Evolutionary conservation across 2,113 vertebrate species (phyloP).

Genomic region (Miniopterus natalensis): DNA sequence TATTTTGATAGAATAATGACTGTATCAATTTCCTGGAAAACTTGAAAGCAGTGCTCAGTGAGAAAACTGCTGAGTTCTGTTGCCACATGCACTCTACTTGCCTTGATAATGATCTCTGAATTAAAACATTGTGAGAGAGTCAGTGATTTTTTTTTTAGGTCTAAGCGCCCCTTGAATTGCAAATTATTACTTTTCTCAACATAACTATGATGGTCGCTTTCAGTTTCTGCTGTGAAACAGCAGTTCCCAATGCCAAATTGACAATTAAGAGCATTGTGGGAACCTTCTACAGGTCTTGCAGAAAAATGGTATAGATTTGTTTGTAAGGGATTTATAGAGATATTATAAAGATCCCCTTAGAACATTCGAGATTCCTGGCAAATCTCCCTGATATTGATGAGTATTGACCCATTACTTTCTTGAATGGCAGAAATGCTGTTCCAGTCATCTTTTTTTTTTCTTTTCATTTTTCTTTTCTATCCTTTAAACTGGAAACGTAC

Average conservation of each 20-base stretch:
- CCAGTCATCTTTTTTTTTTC: not conserved
- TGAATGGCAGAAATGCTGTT: not conserved
- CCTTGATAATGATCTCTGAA: slow-evolving; percentile 77
- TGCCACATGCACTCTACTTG: slow-evolving; percentile 59
- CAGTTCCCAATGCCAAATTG: slow-evolving; percentile 73
- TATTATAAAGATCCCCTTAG: slow-evolving; percentile 60
- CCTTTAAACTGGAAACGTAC: not conserved
- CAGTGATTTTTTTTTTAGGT: slow-evolving; percentile 60
- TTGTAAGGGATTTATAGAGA: slow-evolving; percentile 39
- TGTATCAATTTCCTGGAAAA: slow-evolving; percentile 57
- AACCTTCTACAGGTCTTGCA: slow-evolving; percentile 62
- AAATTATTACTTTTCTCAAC: slow-evolving; percentile 81
- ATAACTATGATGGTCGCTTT: slow-evolving; percentile 77
- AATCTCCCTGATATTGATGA: slow-evolving; percentile 48
- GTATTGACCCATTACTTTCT: slow-evolving; percentile 2
- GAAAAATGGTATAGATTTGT: slow-evolving; percentile 72
- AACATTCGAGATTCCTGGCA: slow-evolving; percentile 53
- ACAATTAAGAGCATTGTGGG: slow-evolving; percentile 68
- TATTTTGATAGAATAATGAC: slow-evolving; percentile 81
- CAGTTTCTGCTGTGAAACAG: slow-evolving; percentile 79
- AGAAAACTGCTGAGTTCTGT: slow-evolving; percentile 63
- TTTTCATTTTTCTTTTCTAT: not conserved
- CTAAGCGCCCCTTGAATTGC: slow-evolving; percentile 72
- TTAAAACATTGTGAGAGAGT: slow-evolving; percentile 77
- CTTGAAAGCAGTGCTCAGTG: slow-evolving; percentile 60